Conservation (phyloP, 2,797 vertebrate species). For the Masticophis lateralis region DNA sequence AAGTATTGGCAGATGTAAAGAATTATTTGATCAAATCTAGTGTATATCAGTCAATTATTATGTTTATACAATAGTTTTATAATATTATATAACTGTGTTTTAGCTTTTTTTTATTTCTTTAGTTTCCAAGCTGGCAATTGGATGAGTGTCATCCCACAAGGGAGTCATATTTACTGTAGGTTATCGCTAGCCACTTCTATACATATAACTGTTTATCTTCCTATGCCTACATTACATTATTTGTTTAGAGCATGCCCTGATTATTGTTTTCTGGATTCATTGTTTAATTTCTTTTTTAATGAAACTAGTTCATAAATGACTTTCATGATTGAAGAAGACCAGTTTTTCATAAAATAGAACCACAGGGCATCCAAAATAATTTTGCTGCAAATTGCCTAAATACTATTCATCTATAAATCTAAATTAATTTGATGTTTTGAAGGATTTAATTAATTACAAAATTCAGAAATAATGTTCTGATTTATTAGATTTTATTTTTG, state of each 20-base stretch:
- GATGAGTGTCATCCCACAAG: background rate
- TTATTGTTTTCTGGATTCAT: constrained; percentile 32
- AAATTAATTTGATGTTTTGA: constrained; percentile 43
- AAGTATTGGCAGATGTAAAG: background rate
- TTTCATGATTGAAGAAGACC: constrained; percentile 27
- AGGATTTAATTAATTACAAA: constrained; percentile 30
- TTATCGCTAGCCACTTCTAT: background rate
- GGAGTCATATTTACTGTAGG: background rate
- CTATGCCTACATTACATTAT: background rate
- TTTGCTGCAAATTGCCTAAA: constrained; percentile 29
- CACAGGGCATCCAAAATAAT: constrained; percentile 40
- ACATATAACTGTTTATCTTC: constrained; percentile 23
- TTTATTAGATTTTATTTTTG: constrained; percentile 36
- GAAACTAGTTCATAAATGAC: constrained; percentile 42
- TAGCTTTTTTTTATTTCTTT: background rate
- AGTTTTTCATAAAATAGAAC: constrained; percentile 43
- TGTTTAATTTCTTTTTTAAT: constrained; percentile 8
- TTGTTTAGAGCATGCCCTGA: constrained; percentile 29
- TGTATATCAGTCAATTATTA: background rate
- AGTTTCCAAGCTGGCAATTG: background rate
- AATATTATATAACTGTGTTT: background rate
- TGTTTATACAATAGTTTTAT: background rate
- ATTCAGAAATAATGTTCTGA: constrained; percentile 43
- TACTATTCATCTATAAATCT: constrained; percentile 47
- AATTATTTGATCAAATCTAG: background rate